phyloP scores from a whole-genome alignment of 2,888 invertebrate species.

The Gastrophysa polygoni region DNA sequence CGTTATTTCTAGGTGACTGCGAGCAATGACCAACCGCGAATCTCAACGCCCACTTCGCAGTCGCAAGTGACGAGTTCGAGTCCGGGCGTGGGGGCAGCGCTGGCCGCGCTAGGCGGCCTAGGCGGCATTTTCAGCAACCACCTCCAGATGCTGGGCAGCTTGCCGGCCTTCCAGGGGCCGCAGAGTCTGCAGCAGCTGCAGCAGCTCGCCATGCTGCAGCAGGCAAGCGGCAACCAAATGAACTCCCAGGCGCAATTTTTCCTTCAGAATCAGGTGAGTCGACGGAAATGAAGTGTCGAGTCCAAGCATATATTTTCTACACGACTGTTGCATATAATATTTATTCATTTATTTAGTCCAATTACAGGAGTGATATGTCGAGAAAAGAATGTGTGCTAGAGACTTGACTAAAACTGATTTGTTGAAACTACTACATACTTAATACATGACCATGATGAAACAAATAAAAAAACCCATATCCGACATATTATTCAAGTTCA shows the following conservation, averaged over 20 bases:
- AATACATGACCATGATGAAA: too few species aligned
- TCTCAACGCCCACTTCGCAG: slow-evolving; percentile 54
- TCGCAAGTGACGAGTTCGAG: slow-evolving; percentile 57
- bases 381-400: too few species aligned
- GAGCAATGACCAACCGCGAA: slow-evolving; percentile 51
- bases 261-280: slow-evolving; percentile 74
- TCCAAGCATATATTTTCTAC: background rate
- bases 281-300: background rate
- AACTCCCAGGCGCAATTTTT: slow-evolving; percentile 73
- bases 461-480: too few species aligned
- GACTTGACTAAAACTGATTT: too few species aligned
- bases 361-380: too few species aligned
- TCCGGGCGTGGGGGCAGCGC: slow-evolving; percentile 55
- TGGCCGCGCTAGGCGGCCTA: slow-evolving; percentile 61
- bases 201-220: slow-evolving; percentile 64
- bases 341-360: too few species aligned
- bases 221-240: slow-evolving; percentile 51
- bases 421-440: too few species aligned
- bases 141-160: slow-evolving; percentile 55
- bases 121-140: slow-evolving; percentile 56
- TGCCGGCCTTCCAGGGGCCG: slow-evolving; percentile 67
- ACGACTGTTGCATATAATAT: too few species aligned
- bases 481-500: too few species aligned
- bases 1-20: slow-evolving; percentile 52
- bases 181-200: slow-evolving; percentile 71